These are phyloP conservation scores for Archivesica marissinica DNA, from an alignment of 1,140 invertebrate genomes.

Conservation along the genomic window DNA sequence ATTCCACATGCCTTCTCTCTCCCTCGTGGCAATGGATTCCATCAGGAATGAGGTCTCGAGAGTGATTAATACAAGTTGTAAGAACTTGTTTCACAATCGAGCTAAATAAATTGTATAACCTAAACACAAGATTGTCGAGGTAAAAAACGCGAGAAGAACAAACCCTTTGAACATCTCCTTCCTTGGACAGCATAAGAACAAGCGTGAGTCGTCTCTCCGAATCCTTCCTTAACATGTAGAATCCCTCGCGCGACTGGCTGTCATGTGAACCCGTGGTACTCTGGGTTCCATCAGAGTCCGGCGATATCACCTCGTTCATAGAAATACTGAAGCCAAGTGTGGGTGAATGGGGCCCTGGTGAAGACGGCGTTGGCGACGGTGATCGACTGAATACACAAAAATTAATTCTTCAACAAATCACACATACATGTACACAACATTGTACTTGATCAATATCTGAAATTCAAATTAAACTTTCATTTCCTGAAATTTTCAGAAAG, in stretches of 20 bases:
- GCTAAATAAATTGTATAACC: too few relatives aligned
- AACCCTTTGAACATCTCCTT: constrained; percentile 87
- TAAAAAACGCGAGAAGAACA: too few relatives aligned
- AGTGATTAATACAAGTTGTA: too few relatives aligned
- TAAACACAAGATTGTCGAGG: too few relatives aligned
- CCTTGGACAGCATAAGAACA: constrained; percentile 94
- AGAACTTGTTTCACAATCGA: too few relatives aligned
- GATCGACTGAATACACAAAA: constrained; percentile 45
- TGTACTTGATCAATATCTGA: background rate
- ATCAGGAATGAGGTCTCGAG: too few relatives aligned
- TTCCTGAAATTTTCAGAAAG: too few relatives aligned
- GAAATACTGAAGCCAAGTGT: constrained; percentile 57
- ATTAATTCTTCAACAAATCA: background rate
- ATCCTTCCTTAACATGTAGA: constrained; percentile 98
- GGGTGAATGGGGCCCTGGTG: constrained; percentile 45
- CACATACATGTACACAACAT: background rate
- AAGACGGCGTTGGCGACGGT: constrained; percentile 46
- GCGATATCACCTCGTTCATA: constrained; percentile 74
- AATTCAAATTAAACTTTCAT: too few relatives aligned
- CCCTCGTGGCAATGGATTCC: too few relatives aligned
- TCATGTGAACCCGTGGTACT: constrained; percentile 67
- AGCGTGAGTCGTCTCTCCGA: constrained; percentile 96
- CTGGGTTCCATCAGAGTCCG: constrained; percentile 75
- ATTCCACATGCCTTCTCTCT: too few relatives aligned
- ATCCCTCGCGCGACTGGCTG: constrained; percentile 86